These are phyloP conservation scores for Agrotis segetum DNA, from an alignment of 2,888 invertebrate genomes.

Conservation along the genomic window DNA sequence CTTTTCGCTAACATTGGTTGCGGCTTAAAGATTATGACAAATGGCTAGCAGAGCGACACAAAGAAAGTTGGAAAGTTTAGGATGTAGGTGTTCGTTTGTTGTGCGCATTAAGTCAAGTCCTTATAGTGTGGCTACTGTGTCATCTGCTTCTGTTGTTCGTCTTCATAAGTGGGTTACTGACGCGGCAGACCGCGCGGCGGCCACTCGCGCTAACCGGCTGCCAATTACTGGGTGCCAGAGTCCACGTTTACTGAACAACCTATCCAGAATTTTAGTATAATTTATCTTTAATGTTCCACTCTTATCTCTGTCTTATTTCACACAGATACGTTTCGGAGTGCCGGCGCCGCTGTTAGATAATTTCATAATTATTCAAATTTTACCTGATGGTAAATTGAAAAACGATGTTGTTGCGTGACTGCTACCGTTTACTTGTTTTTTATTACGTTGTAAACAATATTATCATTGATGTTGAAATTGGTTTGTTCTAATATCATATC, in stretches of 20 bases:
- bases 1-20: constrained; percentile 51
- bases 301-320: constrained; percentile 56
- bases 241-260: constrained; percentile 53
- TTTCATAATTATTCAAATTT: constrained; percentile 66
- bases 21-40: constrained; percentile 48
- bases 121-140: constrained; percentile 60
- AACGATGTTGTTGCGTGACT: constrained; percentile 72
- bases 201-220: constrained; percentile 75
- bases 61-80: constrained; percentile 68
- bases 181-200: constrained; percentile 83
- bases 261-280: constrained; percentile 58
- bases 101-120: constrained; percentile 61
- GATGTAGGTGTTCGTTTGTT: constrained; percentile 62
- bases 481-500: constrained; percentile 51
- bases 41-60: constrained; percentile 32
- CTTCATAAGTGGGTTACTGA: constrained; percentile 78
- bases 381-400: constrained; percentile 64
- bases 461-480: constrained; percentile 60
- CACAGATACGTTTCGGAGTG: constrained; percentile 47
- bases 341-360: constrained; percentile 56
- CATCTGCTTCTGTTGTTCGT: constrained; percentile 66
- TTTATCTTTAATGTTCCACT: constrained; percentile 49
- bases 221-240: constrained; percentile 71
- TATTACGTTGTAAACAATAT: constrained; percentile 64
- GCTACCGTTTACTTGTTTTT: constrained; percentile 71